These are phyloP conservation scores for Trissolcus basalis DNA, from an alignment of 1,140 invertebrate species.

Conservation along the genomic window DNA sequence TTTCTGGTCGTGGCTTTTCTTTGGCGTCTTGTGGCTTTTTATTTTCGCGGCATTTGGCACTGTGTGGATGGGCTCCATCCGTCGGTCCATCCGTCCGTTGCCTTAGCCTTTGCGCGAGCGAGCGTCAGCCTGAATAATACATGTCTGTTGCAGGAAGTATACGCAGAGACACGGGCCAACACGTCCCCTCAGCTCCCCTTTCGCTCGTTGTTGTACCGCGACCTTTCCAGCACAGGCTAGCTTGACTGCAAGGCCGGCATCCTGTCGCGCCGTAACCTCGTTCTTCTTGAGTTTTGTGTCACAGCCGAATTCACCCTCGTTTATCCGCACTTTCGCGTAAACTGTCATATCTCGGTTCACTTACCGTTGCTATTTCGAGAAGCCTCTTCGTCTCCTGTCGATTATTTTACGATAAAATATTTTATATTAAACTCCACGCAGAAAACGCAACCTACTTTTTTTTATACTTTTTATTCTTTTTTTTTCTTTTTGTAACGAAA, in stretches of 20 bases:
- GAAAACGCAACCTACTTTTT: too few relatives aligned
- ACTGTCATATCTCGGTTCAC: slow-evolving; percentile 48
- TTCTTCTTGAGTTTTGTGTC: slow-evolving; percentile 39
- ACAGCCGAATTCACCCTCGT: slow-evolving; percentile 45
- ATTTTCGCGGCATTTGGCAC: slow-evolving; percentile 59
- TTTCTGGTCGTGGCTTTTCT: slow-evolving; percentile 54
- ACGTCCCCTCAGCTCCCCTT: slow-evolving; percentile 26
- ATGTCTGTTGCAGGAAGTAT: slow-evolving; percentile 66
- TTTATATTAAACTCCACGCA: slow-evolving; percentile 27
- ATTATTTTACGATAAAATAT: slow-evolving; percentile 59
- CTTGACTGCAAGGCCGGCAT: slow-evolving; percentile 32
- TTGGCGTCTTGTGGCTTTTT: slow-evolving; percentile 54
- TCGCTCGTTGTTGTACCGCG: slow-evolving; percentile 40
- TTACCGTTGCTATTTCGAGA: slow-evolving; percentile 37
- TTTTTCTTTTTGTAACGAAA: neutral
- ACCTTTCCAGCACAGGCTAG: slow-evolving; percentile 45
- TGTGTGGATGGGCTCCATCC: slow-evolving; percentile 44
- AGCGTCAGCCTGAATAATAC: slow-evolving; percentile 73
- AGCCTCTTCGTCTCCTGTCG: slow-evolving; percentile 29
- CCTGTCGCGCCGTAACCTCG: slow-evolving; percentile 38
- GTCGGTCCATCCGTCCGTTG: slow-evolving; percentile 49
- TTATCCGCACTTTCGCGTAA: slow-evolving; percentile 54
- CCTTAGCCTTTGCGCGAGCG: slow-evolving; percentile 61
- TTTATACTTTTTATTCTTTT: too few relatives aligned
- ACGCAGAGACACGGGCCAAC: slow-evolving; percentile 63